phyloP scores from a whole-genome alignment of 1,140 invertebrate genomes.

The Calephelis virginiensis region DNA sequence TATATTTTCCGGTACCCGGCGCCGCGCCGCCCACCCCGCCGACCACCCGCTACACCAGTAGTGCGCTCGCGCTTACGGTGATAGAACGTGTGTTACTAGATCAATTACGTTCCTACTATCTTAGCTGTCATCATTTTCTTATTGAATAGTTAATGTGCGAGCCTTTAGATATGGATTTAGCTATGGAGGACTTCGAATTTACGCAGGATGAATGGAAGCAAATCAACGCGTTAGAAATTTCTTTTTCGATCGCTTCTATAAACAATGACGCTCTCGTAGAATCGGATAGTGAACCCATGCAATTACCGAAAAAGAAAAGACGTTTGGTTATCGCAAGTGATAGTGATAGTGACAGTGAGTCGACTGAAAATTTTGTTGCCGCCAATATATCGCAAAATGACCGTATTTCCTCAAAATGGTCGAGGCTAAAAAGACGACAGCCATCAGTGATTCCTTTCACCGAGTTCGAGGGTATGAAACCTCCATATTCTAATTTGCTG shows the following conservation, averaged over 20 bases:
- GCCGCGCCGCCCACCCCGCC: constrained; percentile 38
- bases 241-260: constrained; percentile 40
- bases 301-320: constrained; percentile 46
- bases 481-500: constrained; percentile 41
- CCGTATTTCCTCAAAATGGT: constrained; percentile 45
- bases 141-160: constrained; percentile 45
- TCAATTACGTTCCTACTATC: constrained; percentile 45
- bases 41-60: constrained; percentile 40
- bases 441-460: constrained; percentile 45
- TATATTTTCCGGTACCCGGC: constrained; percentile 35
- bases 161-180: constrained; percentile 43
- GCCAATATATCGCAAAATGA: constrained; percentile 44
- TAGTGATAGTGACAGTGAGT: constrained; percentile 41
- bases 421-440: constrained; percentile 43
- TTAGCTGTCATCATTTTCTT: constrained; percentile 45
- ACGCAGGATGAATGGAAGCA: constrained; percentile 44
- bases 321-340: constrained; percentile 44
- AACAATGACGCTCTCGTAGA: constrained; percentile 41
- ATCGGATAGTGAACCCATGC: constrained; percentile 41
- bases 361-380: constrained; percentile 43
- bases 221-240: constrained; percentile 45
- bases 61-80: constrained; percentile 40
- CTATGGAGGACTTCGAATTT: constrained; percentile 46
- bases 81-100: constrained; percentile 42
- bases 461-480: constrained; percentile 40